Percentiles rank a stretch among this genome's conserved stretches.
phyloP scores from a whole-genome alignment of 2,888 invertebrate genomes.

The Drosophila buzzatii region DNA sequence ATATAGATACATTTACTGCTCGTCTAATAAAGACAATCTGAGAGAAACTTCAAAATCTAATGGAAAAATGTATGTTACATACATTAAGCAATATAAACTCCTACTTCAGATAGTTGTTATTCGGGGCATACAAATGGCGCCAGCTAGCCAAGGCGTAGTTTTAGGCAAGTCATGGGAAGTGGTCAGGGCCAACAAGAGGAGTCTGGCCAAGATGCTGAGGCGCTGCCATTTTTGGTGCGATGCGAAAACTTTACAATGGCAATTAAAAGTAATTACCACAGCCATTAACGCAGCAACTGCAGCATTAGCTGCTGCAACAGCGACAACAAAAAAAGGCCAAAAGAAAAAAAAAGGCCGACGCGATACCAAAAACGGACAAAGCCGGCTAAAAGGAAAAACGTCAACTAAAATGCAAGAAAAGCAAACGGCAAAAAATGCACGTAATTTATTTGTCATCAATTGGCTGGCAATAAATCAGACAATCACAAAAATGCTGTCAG shows the following conservation, averaged over 20 bases:
- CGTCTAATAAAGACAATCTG: background rate
- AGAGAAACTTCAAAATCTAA: background rate
- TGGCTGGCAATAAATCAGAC: conserved; percentile 83
- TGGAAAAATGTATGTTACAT: background rate
- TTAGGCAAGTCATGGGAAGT: conserved; percentile 42
- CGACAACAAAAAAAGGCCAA: conserved; percentile 14
- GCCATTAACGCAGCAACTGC: conserved; percentile 72
- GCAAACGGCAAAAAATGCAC: conserved; percentile 53
- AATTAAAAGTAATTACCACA: conserved; percentile 77
- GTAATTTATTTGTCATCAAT: conserved; percentile 82
- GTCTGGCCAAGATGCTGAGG: conserved; percentile 45
- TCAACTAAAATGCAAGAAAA: conserved; percentile 54
- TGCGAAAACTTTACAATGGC: conserved; percentile 78
- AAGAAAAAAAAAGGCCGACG: conserved; percentile 27
- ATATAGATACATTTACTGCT: background rate
- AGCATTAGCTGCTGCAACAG: conserved; percentile 31
- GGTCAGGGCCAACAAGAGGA: conserved; percentile 51
- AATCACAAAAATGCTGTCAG: conserved; percentile 84
- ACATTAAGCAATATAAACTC: background rate
- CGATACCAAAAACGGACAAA: conserved; percentile 71
- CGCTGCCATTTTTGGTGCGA: conserved; percentile 74
- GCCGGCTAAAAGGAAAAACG: conserved; percentile 64
- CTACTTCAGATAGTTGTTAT: conserved; percentile 1
- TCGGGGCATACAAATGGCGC: conserved; percentile 43
- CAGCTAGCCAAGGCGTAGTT: conserved; percentile 34